Percentiles rank a stretch among this genome's conserved stretches.
These are phyloP conservation scores for Balanococcus diminutus DNA, from an alignment of 2,888 invertebrate species.

Conservation along the genomic window DNA sequence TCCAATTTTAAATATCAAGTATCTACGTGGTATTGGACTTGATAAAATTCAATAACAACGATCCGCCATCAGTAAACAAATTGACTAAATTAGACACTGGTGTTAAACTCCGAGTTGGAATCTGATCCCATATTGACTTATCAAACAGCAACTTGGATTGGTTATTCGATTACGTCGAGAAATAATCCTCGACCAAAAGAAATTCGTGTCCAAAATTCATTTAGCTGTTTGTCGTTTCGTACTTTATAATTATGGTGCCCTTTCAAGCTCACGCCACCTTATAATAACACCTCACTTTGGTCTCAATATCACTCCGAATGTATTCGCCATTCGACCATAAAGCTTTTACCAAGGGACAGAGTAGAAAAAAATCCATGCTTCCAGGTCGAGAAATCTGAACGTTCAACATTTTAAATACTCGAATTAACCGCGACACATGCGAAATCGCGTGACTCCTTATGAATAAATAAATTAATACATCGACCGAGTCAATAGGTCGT, in stretches of 20 bases:
- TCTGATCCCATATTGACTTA: not conserved
- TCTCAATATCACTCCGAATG: not conserved
- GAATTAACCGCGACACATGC: conserved; percentile 30
- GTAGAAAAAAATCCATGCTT: not conserved
- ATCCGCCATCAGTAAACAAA: too few species aligned
- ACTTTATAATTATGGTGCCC: not conserved
- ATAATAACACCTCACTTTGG: not conserved
- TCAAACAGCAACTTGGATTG: not conserved
- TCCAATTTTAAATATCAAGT: too few species aligned
- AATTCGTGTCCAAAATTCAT: conserved; percentile 2
- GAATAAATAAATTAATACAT: conserved; percentile 38
- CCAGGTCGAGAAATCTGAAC: not conserved
- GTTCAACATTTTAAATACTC: conserved; percentile 18
- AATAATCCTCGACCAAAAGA: not conserved
- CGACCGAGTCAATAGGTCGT: conserved; percentile 35
- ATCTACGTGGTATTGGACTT: too few species aligned
- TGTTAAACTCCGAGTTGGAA: too few species aligned
- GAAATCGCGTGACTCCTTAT: conserved; percentile 22
- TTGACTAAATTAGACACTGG: too few species aligned
- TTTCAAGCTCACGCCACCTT: not conserved
- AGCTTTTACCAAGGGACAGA: not conserved
- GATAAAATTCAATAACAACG: too few species aligned
- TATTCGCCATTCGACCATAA: not conserved
- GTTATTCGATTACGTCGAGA: not conserved
- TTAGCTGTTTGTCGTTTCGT: not conserved